Conservation (phyloP, 2,797 vertebrate genomes). For the Cetoscarus ocellatus region DNA sequence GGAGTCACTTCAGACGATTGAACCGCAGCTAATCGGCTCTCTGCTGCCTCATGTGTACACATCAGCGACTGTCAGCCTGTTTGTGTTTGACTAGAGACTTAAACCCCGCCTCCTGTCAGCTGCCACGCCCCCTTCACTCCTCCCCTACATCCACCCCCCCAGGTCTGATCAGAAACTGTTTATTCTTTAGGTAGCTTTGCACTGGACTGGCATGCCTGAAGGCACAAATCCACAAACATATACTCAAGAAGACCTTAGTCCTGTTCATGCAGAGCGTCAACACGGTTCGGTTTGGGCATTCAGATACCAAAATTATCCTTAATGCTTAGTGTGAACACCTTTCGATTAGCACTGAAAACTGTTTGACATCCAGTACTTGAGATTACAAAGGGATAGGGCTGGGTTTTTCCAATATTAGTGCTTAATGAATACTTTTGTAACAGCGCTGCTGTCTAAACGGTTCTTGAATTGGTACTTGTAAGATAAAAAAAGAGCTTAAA, state of each 20-base stretch:
- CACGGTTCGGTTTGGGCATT: no score
- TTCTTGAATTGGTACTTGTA: no score
- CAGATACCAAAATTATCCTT: no score
- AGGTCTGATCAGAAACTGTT: slow-evolving; percentile 49
- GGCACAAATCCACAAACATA: slow-evolving; percentile 4
- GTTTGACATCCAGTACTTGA: no score
- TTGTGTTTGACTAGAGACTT: slow-evolving; percentile 20
- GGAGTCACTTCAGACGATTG: slow-evolving; percentile 24
- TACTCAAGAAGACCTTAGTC: neutral
- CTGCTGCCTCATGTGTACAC: slow-evolving; percentile 37
- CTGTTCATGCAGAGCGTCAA: no score
- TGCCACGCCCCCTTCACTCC: neutral
- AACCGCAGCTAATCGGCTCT: slow-evolving; percentile 26
- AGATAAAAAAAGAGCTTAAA: no score
- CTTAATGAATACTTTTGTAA: no score
- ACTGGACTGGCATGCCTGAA: slow-evolving; percentile 68
- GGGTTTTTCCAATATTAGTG: no score
- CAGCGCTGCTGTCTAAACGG: no score
- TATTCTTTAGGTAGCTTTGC: slow-evolving; percentile 74
- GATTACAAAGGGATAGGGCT: no score
- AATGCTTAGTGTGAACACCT: no score
- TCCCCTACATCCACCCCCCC: slow-evolving; percentile 6
- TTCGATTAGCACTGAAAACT: no score
- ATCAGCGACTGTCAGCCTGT: slow-evolving; percentile 35
- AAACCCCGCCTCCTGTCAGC: slow-evolving; percentile 9